Base-by-base conservation (phyloP, 2,797 vertebrate genomes). In the Spondyliosoma cantharus region DNA sequence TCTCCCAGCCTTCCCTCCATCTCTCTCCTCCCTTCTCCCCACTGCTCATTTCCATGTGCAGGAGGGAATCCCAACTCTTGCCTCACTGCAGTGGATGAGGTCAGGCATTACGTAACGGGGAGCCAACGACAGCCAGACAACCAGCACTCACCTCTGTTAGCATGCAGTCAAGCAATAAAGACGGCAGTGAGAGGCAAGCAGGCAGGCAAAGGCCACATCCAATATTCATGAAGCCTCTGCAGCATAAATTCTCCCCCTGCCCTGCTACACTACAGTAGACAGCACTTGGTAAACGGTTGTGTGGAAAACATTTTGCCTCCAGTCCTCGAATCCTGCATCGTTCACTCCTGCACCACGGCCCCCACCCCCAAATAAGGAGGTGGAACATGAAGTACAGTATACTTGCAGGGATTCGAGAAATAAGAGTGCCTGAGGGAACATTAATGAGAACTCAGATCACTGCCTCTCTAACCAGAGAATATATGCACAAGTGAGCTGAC, bases 51-150 rank as follows among this genome's bases (percentile, higher is more conserved):
- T 86, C 61, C 65, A 64, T 68, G 69, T 89, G 76, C 91, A 92
- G 87, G 81, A 94, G 93, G 94, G 94, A 96, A 95, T 95, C 94
- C 95, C 94, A 75, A 42, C 87, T 87, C 88, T 87, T 91, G 75
- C 71, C 86, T 92, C 89, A 83, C 89, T 93, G 89, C 92, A 93
- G 90, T 89, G 77, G 87, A 88, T 85, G 85, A 93, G 90, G 84
- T 89, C 78, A 86, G 84, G 61, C 61, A 48, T 95, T 94, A 92
- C 84, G 86, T 93, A 96, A 95, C 81, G 69, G 74, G 80, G 77
- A 76, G 76, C 42, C 61, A 87, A 73, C 12, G 56, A 37, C 37
- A 87, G 83, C 76, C 80, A 91, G 89, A 89, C 84, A 83, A 82
- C 52, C 57, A 76, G 84, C 78, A 78, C 81, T 87, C 82, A 85